phyloP scores from a whole-genome alignment of 2,797 vertebrate genomes.

The Microctenopoma steveboyesi region DNA sequence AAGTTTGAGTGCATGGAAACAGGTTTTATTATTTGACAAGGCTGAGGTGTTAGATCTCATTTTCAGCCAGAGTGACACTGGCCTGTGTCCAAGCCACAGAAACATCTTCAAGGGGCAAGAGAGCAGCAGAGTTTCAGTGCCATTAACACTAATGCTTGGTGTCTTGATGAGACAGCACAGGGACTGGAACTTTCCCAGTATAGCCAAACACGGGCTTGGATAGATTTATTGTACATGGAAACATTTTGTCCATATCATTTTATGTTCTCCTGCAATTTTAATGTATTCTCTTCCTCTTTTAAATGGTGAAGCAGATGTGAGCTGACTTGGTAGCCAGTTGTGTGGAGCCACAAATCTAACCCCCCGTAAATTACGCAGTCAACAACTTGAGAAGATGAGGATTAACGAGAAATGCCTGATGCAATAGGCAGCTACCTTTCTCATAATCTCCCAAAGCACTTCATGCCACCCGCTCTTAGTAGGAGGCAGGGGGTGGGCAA shows the following conservation, averaged over 20 bases:
- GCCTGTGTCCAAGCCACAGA: constrained; percentile 62
- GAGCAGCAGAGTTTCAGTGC: constrained; percentile 40
- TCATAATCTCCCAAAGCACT: constrained; percentile 44
- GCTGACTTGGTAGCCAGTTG: neutral
- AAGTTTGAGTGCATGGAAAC: constrained; percentile 46
- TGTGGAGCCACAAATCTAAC: constrained; percentile 7
- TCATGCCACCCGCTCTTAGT: constrained; percentile 33
- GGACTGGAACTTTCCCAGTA: constrained; percentile 43
- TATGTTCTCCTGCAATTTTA: neutral
- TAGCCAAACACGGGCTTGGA: constrained; percentile 49
- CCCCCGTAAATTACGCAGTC: constrained; percentile 16
- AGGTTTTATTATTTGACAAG: constrained; percentile 72
- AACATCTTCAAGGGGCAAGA: constrained; percentile 50
- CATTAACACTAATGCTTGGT: constrained; percentile 66
- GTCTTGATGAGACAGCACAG: constrained; percentile 62
- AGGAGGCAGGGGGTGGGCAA: constrained; percentile 31
- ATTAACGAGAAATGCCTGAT: constrained; percentile 32
- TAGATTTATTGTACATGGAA: constrained; percentile 54
- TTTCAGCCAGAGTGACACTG: constrained; percentile 77
- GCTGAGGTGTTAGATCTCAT: constrained; percentile 85
- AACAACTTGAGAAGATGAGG: constrained; percentile 20
- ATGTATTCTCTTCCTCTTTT: neutral
- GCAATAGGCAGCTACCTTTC: constrained; percentile 37
- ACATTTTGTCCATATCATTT: constrained; percentile 33
- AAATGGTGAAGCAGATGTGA: constrained; percentile 8